phyloP scores from a whole-genome alignment of 2,888 invertebrate genomes.

The Plemyria rubiginata region DNA sequence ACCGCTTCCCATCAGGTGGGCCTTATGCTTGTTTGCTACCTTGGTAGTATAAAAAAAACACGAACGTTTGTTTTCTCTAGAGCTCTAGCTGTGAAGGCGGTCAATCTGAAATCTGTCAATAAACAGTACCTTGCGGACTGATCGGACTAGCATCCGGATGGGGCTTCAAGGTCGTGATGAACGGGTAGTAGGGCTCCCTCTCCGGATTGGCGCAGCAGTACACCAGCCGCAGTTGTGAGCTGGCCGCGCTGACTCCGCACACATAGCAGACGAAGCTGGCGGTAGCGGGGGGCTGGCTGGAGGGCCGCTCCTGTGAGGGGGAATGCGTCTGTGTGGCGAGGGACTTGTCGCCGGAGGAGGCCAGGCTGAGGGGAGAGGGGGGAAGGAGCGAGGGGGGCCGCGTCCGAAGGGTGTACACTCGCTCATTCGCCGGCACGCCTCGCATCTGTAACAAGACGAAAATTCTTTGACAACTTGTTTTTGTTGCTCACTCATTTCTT shows the following conservation, averaged over 20 bases:
- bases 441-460: conserved; percentile 78
- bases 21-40: too few species aligned
- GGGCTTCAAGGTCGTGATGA: conserved; percentile 91
- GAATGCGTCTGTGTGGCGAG: conserved; percentile 65
- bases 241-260: conserved; percentile 92
- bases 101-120: too few species aligned
- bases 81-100: too few species aligned
- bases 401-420: conserved; percentile 92
- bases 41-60: too few species aligned
- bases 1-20: too few species aligned
- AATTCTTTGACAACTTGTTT: too few species aligned
- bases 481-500: too few species aligned
- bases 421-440: conserved; percentile 90
- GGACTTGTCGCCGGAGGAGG: conserved; percentile 77
- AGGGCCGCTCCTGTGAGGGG: conserved; percentile 63
- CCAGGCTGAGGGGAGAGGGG: conserved; percentile 77
- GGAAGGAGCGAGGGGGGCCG: conserved; percentile 86
- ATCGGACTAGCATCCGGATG: conserved; percentile 95
- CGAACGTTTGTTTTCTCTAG: too few species aligned
- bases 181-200: conserved; percentile 95
- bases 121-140: conserved; percentile 94
- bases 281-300: conserved; percentile 63
- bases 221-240: conserved; percentile 91
- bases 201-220: conserved; percentile 94
- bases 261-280: conserved; percentile 94